Evolutionary conservation across 2,888 invertebrate genomes (phyloP).

Genomic region (Acrocyrtus sp.): DNA sequence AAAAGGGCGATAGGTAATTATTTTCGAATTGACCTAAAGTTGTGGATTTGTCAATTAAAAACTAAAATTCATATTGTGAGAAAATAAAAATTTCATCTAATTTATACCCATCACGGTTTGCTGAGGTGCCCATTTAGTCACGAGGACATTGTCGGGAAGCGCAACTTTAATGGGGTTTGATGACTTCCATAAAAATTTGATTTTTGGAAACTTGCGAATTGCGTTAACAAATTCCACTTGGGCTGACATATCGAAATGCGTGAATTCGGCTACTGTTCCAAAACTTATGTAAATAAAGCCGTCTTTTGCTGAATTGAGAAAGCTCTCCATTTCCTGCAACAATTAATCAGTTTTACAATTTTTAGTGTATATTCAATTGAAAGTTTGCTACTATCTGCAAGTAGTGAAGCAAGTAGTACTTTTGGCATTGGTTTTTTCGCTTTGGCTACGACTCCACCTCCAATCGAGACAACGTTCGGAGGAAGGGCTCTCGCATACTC

Average conservation of each 20-base stretch:
- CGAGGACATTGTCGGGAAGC: slow-evolving; percentile 14
- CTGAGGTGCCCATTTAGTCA: slow-evolving; percentile 38
- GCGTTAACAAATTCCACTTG: slow-evolving; percentile 15
- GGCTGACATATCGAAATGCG: slow-evolving; percentile 11
- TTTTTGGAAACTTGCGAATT: slow-evolving; percentile 2
- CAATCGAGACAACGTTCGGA: slow-evolving; percentile 35
- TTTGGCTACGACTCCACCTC: neutral
- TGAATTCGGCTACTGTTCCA: slow-evolving; percentile 28
- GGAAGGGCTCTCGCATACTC: slow-evolving; percentile 48
- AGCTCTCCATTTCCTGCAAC: slow-evolving; percentile 9
- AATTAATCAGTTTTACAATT: too few relatives aligned
- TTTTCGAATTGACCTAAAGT: too few relatives aligned
- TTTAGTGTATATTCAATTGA: too few relatives aligned
- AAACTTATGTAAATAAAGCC: slow-evolving; percentile 38
- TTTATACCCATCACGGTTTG: slow-evolving; percentile 28
- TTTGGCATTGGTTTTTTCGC: neutral
- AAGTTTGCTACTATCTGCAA: too few relatives aligned
- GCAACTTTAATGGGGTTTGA: neutral
- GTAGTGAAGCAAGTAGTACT: too few relatives aligned
- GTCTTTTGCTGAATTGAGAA: slow-evolving; percentile 12
- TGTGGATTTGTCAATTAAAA: neutral
- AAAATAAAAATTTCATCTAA: neutral
- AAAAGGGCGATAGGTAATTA: neutral
- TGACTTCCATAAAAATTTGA: slow-evolving; percentile 35
- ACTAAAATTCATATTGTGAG: too few relatives aligned